Base-by-base conservation (phyloP, 2,888 invertebrate species). In the Harpalus rubripes region DNA sequence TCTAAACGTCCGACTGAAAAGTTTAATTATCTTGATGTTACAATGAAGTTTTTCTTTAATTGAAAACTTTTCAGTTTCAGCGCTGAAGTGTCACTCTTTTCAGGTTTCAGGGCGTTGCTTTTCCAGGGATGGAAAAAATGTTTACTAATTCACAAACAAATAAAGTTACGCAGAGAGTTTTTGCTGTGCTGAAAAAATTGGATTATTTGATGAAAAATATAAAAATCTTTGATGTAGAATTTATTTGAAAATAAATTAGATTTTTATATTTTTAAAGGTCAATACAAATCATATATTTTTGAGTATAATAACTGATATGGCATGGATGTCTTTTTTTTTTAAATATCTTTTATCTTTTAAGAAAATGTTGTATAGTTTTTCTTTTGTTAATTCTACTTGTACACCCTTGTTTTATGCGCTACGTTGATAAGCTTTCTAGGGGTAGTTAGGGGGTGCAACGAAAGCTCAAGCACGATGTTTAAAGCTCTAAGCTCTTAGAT, bases 41-140 rank as follows among this genome's bases (percentile, higher is more conserved):
- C 8, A 68, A 41, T 68, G 68, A n/a, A 68, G 68, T 68, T 39
- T 68, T 68, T 39, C 68, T 68, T 32, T 68, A 68, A 68, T 68
- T 68, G 68, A 68, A 68, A 63, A 68, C 68, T 68, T 39, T 68
- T 39, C 68, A 68, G 68, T 63, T 18, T 52, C 44, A 52, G 44
- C 44, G 44, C 44, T 52, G 44, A 52, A 52, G 44, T 61, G 15
- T 61, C 59, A 61, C 16, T 15, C 15, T n/a, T 16, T 32, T 32
- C 32, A 32, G 32, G 32, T 6, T 32, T 32, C 32, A 5, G 32
- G 32, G 32, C 32, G 32, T 32, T 32, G 32, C 3, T 32, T 32
- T 32, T 32, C 5, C 63, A 63, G 26, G 63, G 26, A 63, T 63
- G 63, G 1, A 63, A 18, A 63, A 63, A 61, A 61, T 15, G 59